These are phyloP conservation scores for Drosophila subquinaria DNA, from an alignment of 2,888 invertebrate species.

Conservation along the genomic window DNA sequence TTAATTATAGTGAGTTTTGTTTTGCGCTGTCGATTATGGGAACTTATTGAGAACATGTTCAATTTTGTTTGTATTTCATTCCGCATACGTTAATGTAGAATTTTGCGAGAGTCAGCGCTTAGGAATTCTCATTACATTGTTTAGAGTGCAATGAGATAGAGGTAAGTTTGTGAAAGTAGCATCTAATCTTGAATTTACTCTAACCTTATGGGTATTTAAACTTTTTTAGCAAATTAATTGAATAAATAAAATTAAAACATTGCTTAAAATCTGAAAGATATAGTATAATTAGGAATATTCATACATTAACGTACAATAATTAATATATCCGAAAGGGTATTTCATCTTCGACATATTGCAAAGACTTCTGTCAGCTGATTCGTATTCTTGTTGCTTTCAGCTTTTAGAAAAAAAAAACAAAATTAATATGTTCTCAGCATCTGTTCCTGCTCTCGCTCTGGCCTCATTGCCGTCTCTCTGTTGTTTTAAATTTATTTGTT, in stretches of 20 bases:
- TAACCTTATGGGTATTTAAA: neutral
- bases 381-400: neutral
- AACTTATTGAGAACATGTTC: too few relatives aligned
- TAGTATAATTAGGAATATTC: too few relatives aligned
- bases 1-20: too few relatives aligned
- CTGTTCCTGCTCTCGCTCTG: conserved; percentile 2
- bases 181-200: neutral
- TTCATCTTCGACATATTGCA: neutral
- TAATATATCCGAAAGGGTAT: neutral
- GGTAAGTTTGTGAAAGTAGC: neutral
- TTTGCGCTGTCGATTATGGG: too few relatives aligned
- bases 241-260: too few relatives aligned
- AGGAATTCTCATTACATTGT: neutral
- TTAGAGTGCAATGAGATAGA: neutral
- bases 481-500: conserved; percentile 41
- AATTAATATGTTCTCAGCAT: conserved; percentile 24
- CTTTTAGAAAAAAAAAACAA: conserved; percentile 10
- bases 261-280: too few relatives aligned
- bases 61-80: too few relatives aligned
- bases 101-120: neutral
- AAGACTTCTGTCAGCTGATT: neutral
- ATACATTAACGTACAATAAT: too few relatives aligned
- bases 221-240: neutral
- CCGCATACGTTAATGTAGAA: too few relatives aligned
- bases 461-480: conserved; percentile 6